A percentile compares a stretch with the other conserved stretches of the same genome.
phyloP scores from a whole-genome alignment of 2,888 invertebrate genomes.

The Caenorhabditis sp. region DNA sequence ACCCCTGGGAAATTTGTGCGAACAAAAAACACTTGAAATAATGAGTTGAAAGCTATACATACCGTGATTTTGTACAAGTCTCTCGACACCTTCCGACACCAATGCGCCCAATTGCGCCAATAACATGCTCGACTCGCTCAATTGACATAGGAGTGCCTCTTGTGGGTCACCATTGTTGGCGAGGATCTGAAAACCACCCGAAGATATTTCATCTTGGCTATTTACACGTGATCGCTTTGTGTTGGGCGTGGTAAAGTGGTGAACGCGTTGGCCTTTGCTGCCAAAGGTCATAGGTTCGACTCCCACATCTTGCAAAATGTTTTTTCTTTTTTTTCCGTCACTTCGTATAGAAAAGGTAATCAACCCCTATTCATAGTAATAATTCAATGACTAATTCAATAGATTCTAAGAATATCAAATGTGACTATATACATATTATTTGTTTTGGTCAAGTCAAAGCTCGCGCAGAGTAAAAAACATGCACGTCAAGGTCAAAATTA shows the following conservation, averaged over 20 bases:
- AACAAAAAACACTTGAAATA: neutral
- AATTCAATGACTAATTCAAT: neutral
- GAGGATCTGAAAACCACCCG: slow-evolving; percentile 52
- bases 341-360: neutral
- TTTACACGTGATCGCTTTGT: too few relatives aligned
- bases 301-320: neutral
- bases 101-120: slow-evolving; percentile 67
- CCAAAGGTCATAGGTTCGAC: neutral
- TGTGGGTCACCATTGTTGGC: slow-evolving; percentile 58
- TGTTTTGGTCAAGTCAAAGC: too few relatives aligned
- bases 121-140: slow-evolving; percentile 62
- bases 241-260: too few relatives aligned
- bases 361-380: too few relatives aligned
- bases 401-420: too few relatives aligned
- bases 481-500: too few relatives aligned
- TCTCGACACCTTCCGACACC: slow-evolving; percentile 67
- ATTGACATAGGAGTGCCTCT: slow-evolving; percentile 62
- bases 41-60: slow-evolving; percentile 3
- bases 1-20: neutral
- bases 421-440: too few relatives aligned
- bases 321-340: neutral
- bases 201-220: too few relatives aligned
- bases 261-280: too few relatives aligned
- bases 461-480: too few relatives aligned
- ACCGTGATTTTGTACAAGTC: slow-evolving; percentile 66